Conservation (phyloP, 1,140 invertebrate species). For the Aleiodes sp. region DNA sequence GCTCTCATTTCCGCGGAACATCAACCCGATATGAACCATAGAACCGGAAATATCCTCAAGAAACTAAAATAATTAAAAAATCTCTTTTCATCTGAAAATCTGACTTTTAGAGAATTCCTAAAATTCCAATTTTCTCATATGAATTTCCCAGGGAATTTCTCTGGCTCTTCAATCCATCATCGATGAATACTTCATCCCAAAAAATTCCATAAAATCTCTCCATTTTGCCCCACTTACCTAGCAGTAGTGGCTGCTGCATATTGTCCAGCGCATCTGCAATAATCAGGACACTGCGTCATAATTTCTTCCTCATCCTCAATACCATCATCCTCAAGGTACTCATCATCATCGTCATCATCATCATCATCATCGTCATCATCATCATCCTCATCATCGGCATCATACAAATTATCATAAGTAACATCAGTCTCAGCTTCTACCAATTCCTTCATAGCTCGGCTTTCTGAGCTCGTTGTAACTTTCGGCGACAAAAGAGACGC, state of each 20-base stretch:
- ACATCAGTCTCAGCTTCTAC: slow-evolving; percentile 48
- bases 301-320: slow-evolving; percentile 52
- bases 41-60: too few relatives aligned
- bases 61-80: too few relatives aligned
- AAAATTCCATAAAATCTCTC: too few relatives aligned
- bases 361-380: slow-evolving; percentile 47
- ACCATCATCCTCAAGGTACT: slow-evolving; percentile 49
- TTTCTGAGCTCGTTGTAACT: slow-evolving; percentile 22
- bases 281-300: slow-evolving; percentile 51
- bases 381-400: slow-evolving; percentile 49
- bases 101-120: too few relatives aligned
- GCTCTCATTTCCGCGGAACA: too few relatives aligned
- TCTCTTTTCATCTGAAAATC: too few relatives aligned
- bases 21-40: too few relatives aligned
- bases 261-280: slow-evolving; percentile 57
- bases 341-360: slow-evolving; percentile 51
- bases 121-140: too few relatives aligned
- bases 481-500: not conserved
- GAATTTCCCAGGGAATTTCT: too few relatives aligned
- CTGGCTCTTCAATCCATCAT: too few relatives aligned
- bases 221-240: slow-evolving; percentile 52
- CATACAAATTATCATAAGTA: slow-evolving; percentile 45
- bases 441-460: slow-evolving; percentile 45
- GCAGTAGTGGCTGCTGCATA: slow-evolving; percentile 63
- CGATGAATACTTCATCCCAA: too few relatives aligned